A percentile compares a stretch with the other conserved stretches of the same genome.
Conservation (phyloP, 2,113 vertebrate species). For the Cavia aperea region DNA sequence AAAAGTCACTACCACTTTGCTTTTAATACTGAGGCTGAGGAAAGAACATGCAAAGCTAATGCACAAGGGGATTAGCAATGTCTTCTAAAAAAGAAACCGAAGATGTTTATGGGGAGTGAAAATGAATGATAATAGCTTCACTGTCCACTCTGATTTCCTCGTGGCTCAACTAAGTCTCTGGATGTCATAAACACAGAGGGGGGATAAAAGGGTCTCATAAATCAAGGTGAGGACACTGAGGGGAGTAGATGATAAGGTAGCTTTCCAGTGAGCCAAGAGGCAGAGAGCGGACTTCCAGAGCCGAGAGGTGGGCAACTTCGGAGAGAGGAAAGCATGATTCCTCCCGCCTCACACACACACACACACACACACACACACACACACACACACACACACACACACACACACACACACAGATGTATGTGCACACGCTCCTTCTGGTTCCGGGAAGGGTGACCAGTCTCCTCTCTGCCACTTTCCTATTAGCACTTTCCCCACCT, state of each 20-base stretch:
- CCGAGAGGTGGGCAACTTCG: rapidly evolving
- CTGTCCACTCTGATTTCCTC: slow-evolving; percentile 60
- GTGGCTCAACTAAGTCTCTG: background rate
- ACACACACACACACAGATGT: background rate
- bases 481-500: no score
- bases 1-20: slow-evolving; percentile 60
- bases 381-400: rapidly evolving
- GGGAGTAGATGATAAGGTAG: background rate
- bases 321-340: background rate
- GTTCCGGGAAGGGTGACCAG: background rate
- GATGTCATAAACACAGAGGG: slow-evolving; percentile 46
- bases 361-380: rapidly evolving
- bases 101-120: slow-evolving; percentile 65
- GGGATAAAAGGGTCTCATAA: background rate
- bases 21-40: slow-evolving; percentile 8
- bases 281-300: background rate
- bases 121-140: slow-evolving; percentile 57
- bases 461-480: background rate
- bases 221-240: background rate
- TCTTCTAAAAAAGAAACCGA: slow-evolving; percentile 52
- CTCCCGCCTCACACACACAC: background rate
- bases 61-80: slow-evolving; percentile 27
- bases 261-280: background rate
- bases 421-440: rapidly evolving
- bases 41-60: background rate